phyloP scores from a whole-genome alignment of 2,113 vertebrate species.

The Oceanites oceanicus region DNA sequence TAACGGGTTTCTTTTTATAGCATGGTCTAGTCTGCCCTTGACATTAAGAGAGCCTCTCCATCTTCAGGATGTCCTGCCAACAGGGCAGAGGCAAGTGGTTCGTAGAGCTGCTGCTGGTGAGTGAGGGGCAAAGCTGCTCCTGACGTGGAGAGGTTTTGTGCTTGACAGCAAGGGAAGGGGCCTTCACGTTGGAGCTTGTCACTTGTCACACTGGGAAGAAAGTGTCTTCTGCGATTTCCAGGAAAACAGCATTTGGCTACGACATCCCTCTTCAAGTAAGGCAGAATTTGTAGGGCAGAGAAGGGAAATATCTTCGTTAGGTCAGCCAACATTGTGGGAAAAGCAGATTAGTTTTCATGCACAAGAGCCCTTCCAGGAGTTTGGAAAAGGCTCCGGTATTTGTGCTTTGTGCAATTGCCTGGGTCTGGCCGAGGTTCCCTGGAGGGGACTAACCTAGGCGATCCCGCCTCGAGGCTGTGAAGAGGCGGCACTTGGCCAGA shows the following conservation, averaged over 20 bases:
- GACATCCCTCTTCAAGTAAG: neutral
- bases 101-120: neutral
- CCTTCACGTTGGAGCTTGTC: neutral
- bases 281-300: neutral
- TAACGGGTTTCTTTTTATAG: conserved; percentile 53
- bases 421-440: neutral
- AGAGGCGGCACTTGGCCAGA: neutral
- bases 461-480: neutral
- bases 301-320: neutral
- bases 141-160: neutral
- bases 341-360: neutral
- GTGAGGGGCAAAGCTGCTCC: neutral
- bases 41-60: neutral
- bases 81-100: neutral
- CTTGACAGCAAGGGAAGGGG: neutral
- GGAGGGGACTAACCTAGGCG: neutral
- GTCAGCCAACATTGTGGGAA: accelerated
- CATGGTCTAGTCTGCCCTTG: neutral
- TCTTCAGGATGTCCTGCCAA: conserved; percentile 12
- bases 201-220: neutral
- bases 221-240: neutral
- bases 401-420: neutral
- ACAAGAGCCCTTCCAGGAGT: neutral
- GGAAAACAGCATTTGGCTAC: neutral
- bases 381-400: neutral